These are phyloP conservation scores for Corbicula japonica DNA, from an alignment of 2,888 invertebrate genomes.

Conservation along the genomic window DNA sequence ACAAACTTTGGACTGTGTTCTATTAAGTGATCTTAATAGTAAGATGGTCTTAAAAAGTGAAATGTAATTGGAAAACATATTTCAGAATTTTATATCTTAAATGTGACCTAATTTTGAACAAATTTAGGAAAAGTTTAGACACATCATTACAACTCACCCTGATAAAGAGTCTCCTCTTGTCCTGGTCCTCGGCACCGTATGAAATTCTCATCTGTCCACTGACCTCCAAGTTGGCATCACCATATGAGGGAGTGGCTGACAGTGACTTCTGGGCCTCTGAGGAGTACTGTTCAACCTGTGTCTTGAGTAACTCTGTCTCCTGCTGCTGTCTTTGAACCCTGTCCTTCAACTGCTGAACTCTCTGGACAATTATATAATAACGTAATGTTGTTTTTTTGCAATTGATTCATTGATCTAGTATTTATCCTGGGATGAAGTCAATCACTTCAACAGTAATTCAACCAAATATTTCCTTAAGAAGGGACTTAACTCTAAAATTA, in stretches of 20 bases:
- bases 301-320: conserved; percentile 7
- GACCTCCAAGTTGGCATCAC: neutral
- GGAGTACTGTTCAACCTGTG: neutral
- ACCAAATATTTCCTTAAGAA: too few species aligned
- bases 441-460: too few species aligned
- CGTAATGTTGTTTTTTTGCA: neutral
- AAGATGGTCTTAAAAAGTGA: too few species aligned
- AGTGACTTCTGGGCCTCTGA: neutral
- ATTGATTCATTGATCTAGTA: too few species aligned
- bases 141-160: conserved; percentile 16
- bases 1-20: too few species aligned
- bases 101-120: too few species aligned
- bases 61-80: too few species aligned
- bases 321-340: conserved; percentile 29
- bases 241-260: neutral
- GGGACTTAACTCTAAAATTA: too few species aligned
- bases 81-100: too few species aligned
- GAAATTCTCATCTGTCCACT: conserved; percentile 6
- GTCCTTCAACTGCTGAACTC: conserved; percentile 44
- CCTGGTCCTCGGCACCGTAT: conserved; percentile 19
- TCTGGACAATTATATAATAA: conserved; percentile 22
- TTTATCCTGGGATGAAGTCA: too few species aligned
- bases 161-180: conserved; percentile 8
- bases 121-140: too few species aligned
- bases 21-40: too few species aligned